A percentile compares a stretch with the other conserved stretches of the same genome.
Evolutionary conservation across 35 echinoderm and acorn worm genomes (phyloP).

Genomic region (Anneissia japonica): DNA sequence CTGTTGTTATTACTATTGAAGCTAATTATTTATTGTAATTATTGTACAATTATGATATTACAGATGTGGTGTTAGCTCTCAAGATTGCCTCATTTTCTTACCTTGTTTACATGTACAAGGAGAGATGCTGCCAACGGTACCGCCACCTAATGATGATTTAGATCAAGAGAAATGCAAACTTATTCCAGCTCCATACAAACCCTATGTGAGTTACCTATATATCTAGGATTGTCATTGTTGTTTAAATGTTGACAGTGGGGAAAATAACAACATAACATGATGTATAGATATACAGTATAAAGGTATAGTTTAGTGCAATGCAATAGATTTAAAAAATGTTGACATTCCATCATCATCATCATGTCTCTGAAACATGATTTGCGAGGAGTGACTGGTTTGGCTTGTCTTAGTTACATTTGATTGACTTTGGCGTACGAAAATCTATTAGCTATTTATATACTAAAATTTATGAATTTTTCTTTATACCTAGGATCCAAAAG

Average conservation of each 20-base stretch:
- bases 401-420: not conserved
- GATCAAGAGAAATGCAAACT: slow-evolving; percentile 19
- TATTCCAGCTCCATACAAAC: slow-evolving; percentile 25
- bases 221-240: not conserved
- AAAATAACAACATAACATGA: no score
- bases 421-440: no score
- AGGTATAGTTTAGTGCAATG: no score
- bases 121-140: slow-evolving; percentile 11
- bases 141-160: slow-evolving; percentile 2
- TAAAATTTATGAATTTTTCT: no score
- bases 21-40: not conserved
- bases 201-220: slow-evolving; percentile 32
- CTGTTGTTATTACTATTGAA: no score
- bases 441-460: no score
- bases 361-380: not conserved
- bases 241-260: no score
- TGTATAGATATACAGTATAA: no score
- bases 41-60: not conserved
- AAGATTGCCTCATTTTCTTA: slow-evolving; percentile 34
- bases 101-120: slow-evolving; percentile 15
- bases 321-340: no score
- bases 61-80: slow-evolving; percentile 34
- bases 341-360: not conserved
- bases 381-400: not conserved
- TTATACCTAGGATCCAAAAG: slow-evolving; percentile 54